Percentiles rank a stretch among this genome's conserved stretches.
phyloP scores from a whole-genome alignment of 1,140 invertebrate genomes.

The Amyelois transitella region DNA sequence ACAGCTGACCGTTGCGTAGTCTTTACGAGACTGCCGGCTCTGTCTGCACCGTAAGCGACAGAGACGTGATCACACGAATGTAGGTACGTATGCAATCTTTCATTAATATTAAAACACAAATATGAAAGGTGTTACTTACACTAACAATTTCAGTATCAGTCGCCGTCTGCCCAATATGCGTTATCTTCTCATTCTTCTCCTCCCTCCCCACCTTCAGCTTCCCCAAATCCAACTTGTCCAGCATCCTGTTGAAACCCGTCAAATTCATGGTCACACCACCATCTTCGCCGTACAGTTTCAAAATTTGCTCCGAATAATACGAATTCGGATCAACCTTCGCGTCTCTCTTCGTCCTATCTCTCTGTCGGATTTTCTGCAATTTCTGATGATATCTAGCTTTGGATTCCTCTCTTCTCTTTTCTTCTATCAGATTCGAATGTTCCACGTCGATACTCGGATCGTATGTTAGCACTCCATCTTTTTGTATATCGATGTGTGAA shows the following conservation, averaged over 20 bases:
- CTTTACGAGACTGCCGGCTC: too few relatives aligned
- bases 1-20: too few relatives aligned
- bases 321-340: conserved; percentile 47
- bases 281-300: conserved; percentile 73
- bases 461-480: conserved; percentile 28
- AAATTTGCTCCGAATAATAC: conserved; percentile 68
- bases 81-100: too few relatives aligned
- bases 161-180: conserved; percentile 36
- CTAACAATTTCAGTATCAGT: conserved; percentile 71
- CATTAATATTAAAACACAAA: conserved; percentile 15
- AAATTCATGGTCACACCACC: conserved; percentile 77
- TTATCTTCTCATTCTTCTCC: conserved; percentile 36
- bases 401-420: conserved; percentile 40
- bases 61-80: too few relatives aligned
- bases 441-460: conserved; percentile 25
- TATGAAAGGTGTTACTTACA: conserved; percentile 22
- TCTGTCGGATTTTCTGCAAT: conserved; percentile 43
- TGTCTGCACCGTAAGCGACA: too few relatives aligned
- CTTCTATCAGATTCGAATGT: conserved; percentile 28
- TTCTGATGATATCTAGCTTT: conserved; percentile 38
- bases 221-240: conserved; percentile 77
- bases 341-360: conserved; percentile 35
- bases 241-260: conserved; percentile 79
- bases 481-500: conserved; percentile 71
- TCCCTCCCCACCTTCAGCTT: conserved; percentile 65